Evolutionary conservation across 2,113 vertebrate genomes (phyloP).

Genomic region (Patagioenas fasciata): DNA sequence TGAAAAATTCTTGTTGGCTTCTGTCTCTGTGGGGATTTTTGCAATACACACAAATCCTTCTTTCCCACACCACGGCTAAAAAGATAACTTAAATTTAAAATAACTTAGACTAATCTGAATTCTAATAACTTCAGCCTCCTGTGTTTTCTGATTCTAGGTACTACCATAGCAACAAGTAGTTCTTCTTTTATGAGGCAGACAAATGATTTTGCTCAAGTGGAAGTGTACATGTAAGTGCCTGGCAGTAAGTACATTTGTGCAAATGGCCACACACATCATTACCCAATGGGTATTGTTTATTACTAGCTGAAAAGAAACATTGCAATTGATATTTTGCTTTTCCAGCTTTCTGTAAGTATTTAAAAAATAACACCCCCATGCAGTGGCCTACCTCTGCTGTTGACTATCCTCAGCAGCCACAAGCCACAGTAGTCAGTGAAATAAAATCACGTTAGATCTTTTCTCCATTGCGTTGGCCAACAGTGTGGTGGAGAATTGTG

Average conservation of each 20-base stretch:
- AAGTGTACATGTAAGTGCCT: slow-evolving; percentile 16
- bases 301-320: background rate
- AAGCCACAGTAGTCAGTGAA: background rate
- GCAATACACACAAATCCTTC: background rate
- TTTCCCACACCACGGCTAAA: slow-evolving; percentile 25
- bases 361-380: background rate
- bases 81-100: slow-evolving; percentile 16
- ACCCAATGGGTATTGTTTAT: background rate
- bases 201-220: slow-evolving; percentile 36
- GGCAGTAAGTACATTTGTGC: background rate
- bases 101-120: slow-evolving; percentile 47
- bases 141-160: slow-evolving; percentile 35
- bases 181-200: slow-evolving; percentile 23
- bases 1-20: background rate
- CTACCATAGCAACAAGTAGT: slow-evolving; percentile 62
- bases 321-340: background rate
- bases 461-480: rapidly evolving
- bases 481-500: background rate
- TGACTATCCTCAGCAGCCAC: background rate
- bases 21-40: background rate
- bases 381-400: background rate
- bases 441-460: background rate
- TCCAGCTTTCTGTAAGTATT: background rate
- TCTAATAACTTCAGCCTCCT: background rate
- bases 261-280: background rate